Evolutionary conservation across 2,888 invertebrate species (phyloP).

Genomic region (Pandemis heparana): DNA sequence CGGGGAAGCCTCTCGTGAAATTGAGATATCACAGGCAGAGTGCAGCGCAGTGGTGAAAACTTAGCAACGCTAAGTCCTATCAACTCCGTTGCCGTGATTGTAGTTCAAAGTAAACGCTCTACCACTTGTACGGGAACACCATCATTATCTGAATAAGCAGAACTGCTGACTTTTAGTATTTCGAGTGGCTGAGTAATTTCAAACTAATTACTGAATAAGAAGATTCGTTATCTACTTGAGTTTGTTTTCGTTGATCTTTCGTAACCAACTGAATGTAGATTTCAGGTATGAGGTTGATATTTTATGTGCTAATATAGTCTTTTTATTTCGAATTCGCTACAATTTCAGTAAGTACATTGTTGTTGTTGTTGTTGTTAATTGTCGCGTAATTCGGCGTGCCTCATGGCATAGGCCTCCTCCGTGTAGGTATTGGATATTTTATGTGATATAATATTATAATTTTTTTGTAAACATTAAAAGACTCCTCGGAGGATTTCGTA

Average conservation of each 20-base stretch:
- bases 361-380: too few species aligned
- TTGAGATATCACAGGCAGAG: conserved; percentile 72
- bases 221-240: background rate
- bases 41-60: conserved; percentile 77
- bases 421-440: too few species aligned
- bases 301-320: too few species aligned
- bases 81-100: conserved; percentile 62
- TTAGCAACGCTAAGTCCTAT: conserved; percentile 80
- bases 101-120: conserved; percentile 48
- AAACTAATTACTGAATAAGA: background rate
- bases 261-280: background rate
- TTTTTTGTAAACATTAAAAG: too few species aligned
- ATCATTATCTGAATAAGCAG: background rate
- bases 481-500: too few species aligned
- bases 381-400: too few species aligned
- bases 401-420: too few species aligned
- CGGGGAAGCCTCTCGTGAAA: conserved; percentile 72
- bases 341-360: too few species aligned
- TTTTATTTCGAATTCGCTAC: too few species aligned
- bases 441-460: too few species aligned
- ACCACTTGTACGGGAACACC: background rate
- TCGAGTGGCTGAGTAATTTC: background rate
- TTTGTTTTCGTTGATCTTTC: background rate
- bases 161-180: background rate
- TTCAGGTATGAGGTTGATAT: background rate